Conservation (phyloP, 2,113 vertebrate genomes). For the Nyctibius bracteatus region DNA sequence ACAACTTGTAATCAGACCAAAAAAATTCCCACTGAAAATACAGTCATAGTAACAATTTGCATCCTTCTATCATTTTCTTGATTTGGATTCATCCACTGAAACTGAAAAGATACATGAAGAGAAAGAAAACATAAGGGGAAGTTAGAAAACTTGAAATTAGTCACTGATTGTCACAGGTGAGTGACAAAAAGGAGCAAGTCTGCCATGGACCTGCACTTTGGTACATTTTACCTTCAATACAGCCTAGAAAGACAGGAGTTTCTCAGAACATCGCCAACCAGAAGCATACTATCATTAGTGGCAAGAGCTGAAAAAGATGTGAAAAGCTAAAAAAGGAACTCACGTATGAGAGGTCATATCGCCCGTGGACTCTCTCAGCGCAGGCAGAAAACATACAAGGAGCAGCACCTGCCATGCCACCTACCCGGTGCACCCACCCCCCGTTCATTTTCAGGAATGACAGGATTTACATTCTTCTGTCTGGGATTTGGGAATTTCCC, state of each 20-base stretch:
- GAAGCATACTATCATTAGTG: background rate
- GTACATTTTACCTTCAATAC: background rate
- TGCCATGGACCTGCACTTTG: background rate
- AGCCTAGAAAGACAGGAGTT: background rate
- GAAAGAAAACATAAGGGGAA: background rate
- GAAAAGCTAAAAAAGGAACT: background rate
- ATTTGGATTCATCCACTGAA: background rate
- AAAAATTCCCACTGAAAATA: background rate
- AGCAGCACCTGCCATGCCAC: accelerated
- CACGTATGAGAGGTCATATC: accelerated
- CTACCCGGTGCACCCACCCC: background rate
- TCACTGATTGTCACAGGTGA: background rate
- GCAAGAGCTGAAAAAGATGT: background rate
- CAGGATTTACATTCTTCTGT: background rate
- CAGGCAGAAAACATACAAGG: background rate
- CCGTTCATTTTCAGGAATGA: background rate
- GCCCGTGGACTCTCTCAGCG: accelerated
- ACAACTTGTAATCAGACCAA: background rate
- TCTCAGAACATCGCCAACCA: background rate
- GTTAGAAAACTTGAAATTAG: background rate
- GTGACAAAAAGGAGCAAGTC: background rate
- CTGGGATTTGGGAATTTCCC: background rate
- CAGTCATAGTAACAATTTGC: background rate
- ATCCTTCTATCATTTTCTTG: background rate
- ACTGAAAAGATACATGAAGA: background rate